Base-by-base conservation (phyloP, 53 echinoderm and acorn worm genomes). In the Patiria pectinifera region DNA sequence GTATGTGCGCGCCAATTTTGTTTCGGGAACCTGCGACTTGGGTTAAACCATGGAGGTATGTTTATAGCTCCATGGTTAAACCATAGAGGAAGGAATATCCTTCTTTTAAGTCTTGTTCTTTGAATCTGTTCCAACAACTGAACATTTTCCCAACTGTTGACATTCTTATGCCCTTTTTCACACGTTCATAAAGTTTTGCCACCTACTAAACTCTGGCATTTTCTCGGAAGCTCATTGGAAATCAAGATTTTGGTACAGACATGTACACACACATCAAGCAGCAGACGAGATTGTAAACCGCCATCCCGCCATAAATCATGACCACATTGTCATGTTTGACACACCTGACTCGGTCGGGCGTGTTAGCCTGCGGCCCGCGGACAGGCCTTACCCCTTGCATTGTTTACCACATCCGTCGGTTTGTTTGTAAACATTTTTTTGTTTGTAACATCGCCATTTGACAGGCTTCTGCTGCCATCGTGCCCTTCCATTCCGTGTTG, bases 401-500 rank as follows among this genome's bases (percentile, higher is more conserved):
- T 88, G 88, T 88, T 88, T 88, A 88, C 88, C 88, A 77, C 88
- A 88, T 88, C 88, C 88, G 88, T 44, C 61, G 77, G 46, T 88
- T 84, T 88, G 88, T 88, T 88, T 88, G 88, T 88, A 88, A 88
- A 88, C 88, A 88, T 77, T 18, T 77, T 87, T 78, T 44, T 87
- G 87, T 87, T 86, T 75, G 87, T 88, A 77, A 78, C 76, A 61
- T 53, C n/a, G 82, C 78, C 76, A 76, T 61, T 76, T 88, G 88
- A 88, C 88, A 88, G 88, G 59, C 77, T 13, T 45, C 88, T 88
- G 24, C 88, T 88, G 88, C 82, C 53, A 35, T 35, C 35, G 49
- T 82, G 49, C 48, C 80, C 46, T 79, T 79, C 76, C 76, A 25
- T 76, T n/a, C 19, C 25, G 66, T 43, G 8, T 76, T 24, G 76